These are phyloP conservation scores for Hylaeus anthracinus DNA, from an alignment of 1,140 invertebrate genomes.

Conservation along the genomic window DNA sequence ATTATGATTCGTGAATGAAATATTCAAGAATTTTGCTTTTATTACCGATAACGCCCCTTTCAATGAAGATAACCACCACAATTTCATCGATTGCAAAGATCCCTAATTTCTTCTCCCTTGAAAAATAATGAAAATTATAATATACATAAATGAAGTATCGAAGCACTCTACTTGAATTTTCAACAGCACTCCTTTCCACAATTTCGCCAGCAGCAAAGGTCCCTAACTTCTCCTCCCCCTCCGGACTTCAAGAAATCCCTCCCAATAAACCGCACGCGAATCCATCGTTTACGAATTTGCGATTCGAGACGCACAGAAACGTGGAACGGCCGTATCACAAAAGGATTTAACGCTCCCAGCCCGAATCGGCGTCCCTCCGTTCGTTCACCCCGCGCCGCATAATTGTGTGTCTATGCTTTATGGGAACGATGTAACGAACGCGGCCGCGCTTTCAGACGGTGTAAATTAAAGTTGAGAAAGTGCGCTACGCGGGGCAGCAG, in stretches of 20 bases:
- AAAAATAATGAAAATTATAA: no score
- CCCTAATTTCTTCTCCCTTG: no score
- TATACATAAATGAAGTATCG: no score
- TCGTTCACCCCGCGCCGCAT: slow-evolving; percentile 62
- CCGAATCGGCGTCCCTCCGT: slow-evolving; percentile 57
- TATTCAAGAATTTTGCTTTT: no score
- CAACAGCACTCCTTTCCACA: no score
- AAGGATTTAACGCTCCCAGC: slow-evolving; percentile 51
- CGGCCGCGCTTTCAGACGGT: slow-evolving; percentile 63
- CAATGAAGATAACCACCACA: no score
- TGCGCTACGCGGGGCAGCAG: slow-evolving; percentile 60
- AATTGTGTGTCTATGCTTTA: slow-evolving; percentile 73
- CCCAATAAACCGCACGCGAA: not conserved
- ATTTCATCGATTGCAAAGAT: no score
- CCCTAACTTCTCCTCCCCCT: not conserved
- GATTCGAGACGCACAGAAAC: not conserved
- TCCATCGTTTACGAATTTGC: slow-evolving; percentile 9
- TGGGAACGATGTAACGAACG: slow-evolving; percentile 58
- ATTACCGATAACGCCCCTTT: no score
- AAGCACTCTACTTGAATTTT: no score
- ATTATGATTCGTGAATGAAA: no score
- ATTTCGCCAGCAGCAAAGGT: not conserved
- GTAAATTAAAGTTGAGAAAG: slow-evolving; percentile 74
- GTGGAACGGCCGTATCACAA: slow-evolving; percentile 26
- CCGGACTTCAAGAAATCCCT: not conserved